A percentile compares a stretch with the other conserved stretches of the same genome.
Conservation (phyloP, 2,888 invertebrate genomes). For the Lagria hirta region DNA sequence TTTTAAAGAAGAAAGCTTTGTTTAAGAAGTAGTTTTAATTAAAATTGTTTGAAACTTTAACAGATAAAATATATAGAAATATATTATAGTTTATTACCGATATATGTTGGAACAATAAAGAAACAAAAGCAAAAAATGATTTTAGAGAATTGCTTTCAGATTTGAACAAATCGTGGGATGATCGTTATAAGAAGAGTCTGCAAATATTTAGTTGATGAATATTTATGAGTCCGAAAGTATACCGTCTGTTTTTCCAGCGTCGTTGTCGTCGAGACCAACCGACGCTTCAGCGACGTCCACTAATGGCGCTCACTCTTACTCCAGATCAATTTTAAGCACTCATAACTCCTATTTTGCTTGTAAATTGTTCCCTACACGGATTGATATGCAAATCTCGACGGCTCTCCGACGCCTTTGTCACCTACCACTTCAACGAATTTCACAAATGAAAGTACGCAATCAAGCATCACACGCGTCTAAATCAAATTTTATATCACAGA, state of each 20-base stretch:
- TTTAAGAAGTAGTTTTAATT: too few species aligned
- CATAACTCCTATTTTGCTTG: constrained; percentile 45
- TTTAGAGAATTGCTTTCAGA: constrained; percentile 42
- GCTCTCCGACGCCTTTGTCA: constrained; percentile 27
- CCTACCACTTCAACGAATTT: constrained; percentile 24
- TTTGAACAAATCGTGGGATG: constrained; percentile 44
- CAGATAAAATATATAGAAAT: constrained; percentile 4
- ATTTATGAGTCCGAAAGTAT: constrained; percentile 51
- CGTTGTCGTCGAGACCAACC: constrained; percentile 34
- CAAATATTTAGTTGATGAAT: constrained; percentile 54
- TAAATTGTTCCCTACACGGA: constrained; percentile 43
- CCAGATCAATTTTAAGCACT: constrained; percentile 45
- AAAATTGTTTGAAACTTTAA: constrained; percentile 4
- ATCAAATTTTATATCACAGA: too few species aligned
- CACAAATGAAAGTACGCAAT: constrained; percentile 21
- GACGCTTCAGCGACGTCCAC: constrained; percentile 24
- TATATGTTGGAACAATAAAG: too few species aligned
- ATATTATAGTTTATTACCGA: too few species aligned
- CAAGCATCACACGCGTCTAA: too few species aligned
- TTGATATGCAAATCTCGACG: constrained; percentile 44
- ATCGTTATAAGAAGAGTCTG: constrained; percentile 53
- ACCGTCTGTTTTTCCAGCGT: constrained; percentile 51
- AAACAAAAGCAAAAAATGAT: constrained; percentile 26
- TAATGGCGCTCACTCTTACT: constrained; percentile 37
- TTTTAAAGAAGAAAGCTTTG: too few species aligned